Conservation (phyloP, 2,797 vertebrate genomes). For the Etheostoma perlongum region DNA sequence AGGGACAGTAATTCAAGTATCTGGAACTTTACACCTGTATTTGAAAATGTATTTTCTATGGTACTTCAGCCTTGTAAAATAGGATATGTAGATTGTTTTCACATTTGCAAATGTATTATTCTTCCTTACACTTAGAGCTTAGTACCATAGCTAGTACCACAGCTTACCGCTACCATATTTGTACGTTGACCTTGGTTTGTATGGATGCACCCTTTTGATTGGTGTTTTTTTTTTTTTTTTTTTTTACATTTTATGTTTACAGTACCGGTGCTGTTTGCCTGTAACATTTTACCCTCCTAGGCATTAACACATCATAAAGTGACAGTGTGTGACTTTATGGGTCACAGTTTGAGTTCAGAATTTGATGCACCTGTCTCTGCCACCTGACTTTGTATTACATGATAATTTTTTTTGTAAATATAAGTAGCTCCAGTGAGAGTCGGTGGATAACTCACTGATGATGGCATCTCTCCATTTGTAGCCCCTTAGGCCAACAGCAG, state of each 20-base stretch:
- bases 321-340: not conserved
- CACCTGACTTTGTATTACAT: too few relatives aligned
- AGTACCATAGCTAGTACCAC: not conserved
- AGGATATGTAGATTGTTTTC: not conserved
- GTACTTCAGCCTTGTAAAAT: not conserved
- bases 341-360: not conserved
- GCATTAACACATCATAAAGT: not conserved
- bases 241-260: not conserved
- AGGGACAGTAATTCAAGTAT: not conserved
- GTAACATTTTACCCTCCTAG: not conserved
- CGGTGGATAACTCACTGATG: not conserved
- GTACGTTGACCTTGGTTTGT: not conserved
- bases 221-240: too few relatives aligned
- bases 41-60: not conserved
- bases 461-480: not conserved
- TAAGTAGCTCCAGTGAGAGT: not conserved
- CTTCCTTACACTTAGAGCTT: not conserved
- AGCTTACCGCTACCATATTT: not conserved
- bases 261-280: not conserved
- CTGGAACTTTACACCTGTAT: conserved; percentile 1
- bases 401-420: not conserved
- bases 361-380: not conserved
- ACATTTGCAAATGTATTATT: not conserved
- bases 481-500: not conserved
- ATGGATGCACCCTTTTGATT: not conserved